Evolutionary conservation across 1,140 invertebrate species (phyloP).

Genomic region (Ctenoplectra terminalis): DNA sequence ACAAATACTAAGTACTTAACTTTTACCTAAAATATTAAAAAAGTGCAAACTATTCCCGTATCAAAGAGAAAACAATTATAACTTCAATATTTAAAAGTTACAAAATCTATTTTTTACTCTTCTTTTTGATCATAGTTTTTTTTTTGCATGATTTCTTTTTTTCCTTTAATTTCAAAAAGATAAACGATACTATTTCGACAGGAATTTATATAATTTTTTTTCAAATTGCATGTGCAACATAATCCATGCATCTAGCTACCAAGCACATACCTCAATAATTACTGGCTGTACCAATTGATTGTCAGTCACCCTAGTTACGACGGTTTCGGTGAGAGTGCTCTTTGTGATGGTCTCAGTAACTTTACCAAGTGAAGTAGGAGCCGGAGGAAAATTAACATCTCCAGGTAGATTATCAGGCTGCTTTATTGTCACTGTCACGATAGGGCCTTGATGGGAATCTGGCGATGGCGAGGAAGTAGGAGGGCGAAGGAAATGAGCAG

Average conservation of each 20-base stretch:
- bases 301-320: constrained; percentile 95
- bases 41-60: constrained; percentile 3
- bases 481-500: constrained; percentile 91
- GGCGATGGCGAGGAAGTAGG: constrained; percentile 83
- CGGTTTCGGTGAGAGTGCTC: constrained; percentile 96
- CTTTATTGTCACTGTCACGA: constrained; percentile 89
- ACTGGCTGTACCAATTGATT: constrained; percentile 92
- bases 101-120: background rate
- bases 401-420: constrained; percentile 85
- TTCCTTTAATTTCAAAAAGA: constrained; percentile 12
- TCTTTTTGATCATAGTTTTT: background rate
- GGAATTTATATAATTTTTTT: background rate
- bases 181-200: background rate
- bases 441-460: constrained; percentile 82
- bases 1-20: constrained; percentile 8
- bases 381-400: constrained; percentile 89
- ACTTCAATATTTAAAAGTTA: background rate
- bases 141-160: no score
- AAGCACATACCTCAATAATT: constrained; percentile 91
- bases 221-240: constrained; percentile 29
- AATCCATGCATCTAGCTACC: constrained; percentile 61
- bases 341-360: constrained; percentile 96
- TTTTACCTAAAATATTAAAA: constrained; percentile 27
- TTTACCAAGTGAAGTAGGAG: constrained; percentile 91
- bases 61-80: background rate